Evolutionary conservation across 2,888 invertebrate species (phyloP).

Genomic region (Cantharis lateralis): DNA sequence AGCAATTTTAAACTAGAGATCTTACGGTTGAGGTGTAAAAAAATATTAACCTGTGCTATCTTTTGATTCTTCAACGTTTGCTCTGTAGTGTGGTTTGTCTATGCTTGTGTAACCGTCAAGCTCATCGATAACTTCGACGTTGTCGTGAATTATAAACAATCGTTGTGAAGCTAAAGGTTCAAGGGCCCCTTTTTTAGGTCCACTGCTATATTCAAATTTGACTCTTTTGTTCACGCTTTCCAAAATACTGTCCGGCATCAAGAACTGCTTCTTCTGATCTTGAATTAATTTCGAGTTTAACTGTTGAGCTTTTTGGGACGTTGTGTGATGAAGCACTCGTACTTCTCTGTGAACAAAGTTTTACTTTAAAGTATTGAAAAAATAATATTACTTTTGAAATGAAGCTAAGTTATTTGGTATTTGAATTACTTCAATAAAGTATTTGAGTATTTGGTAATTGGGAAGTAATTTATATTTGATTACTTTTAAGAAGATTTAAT

Average conservation of each 20-base stretch:
- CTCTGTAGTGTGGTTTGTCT: slow-evolving; percentile 67
- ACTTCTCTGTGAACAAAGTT: slow-evolving; percentile 60
- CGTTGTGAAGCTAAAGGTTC: slow-evolving; percentile 68
- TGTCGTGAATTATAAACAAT: slow-evolving; percentile 73
- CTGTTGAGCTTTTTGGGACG: slow-evolving; percentile 18
- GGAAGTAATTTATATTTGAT: too few relatives aligned
- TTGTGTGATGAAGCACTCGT: slow-evolving; percentile 50
- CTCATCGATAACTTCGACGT: slow-evolving; percentile 71
- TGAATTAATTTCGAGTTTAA: slow-evolving; percentile 60
- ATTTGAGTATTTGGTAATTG: too few relatives aligned
- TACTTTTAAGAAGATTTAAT: too few relatives aligned
- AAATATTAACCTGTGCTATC: slow-evolving; percentile 49
- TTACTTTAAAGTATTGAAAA: neutral
- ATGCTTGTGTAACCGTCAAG: slow-evolving; percentile 62
- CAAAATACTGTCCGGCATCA: slow-evolving; percentile 72
- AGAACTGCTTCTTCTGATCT: slow-evolving; percentile 65
- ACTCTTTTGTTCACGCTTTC: slow-evolving; percentile 68
- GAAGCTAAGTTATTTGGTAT: too few relatives aligned
- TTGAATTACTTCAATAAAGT: too few relatives aligned
- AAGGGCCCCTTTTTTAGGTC: slow-evolving; percentile 48
- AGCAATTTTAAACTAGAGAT: neutral
- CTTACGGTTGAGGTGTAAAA: neutral
- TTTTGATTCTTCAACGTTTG: slow-evolving; percentile 62
- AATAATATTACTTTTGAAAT: too few relatives aligned
- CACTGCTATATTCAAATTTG: slow-evolving; percentile 58